These are phyloP conservation scores for Ornithorhynchus anatinus DNA, from an alignment of 2,113 vertebrate genomes.

Conservation along the genomic window DNA sequence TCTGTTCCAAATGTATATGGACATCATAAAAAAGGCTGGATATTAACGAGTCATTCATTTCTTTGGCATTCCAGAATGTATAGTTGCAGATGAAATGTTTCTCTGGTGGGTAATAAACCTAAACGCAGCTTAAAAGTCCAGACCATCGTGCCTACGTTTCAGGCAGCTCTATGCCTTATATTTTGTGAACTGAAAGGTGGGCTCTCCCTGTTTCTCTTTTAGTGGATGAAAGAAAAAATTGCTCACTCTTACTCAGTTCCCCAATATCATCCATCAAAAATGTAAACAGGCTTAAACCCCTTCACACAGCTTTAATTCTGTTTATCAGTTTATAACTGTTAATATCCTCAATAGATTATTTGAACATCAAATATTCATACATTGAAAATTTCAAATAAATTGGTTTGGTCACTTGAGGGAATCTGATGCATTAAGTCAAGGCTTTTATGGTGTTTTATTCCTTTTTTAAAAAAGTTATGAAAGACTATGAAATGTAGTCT, in stretches of 20 bases:
- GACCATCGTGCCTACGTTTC: conserved; percentile 10
- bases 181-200: conserved; percentile 15
- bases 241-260: neutral
- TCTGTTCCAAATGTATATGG: conserved; percentile 27
- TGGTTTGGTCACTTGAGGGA: no score
- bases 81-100: conserved; percentile 33
- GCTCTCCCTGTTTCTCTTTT: conserved; percentile 23
- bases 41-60: conserved; percentile 23
- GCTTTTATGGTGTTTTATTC: no score
- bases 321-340: no score
- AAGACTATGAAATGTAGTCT: no score
- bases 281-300: no score
- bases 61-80: conserved; percentile 20
- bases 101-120: conserved; percentile 41
- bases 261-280: neutral
- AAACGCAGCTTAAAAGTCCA: conserved; percentile 27
- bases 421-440: no score
- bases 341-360: neutral
- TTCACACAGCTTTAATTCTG: no score
- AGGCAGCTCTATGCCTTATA: conserved; percentile 23
- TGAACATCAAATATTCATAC: neutral
- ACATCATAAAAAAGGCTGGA: conserved; percentile 19
- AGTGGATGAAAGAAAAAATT: conserved; percentile 40
- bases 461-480: no score
- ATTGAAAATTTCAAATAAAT: neutral